Evolutionary conservation across 1,140 invertebrate species (phyloP), one percentile per base, ranked within the genome.

Genomic region (Cyrtorhinus lividipennis): DNA sequence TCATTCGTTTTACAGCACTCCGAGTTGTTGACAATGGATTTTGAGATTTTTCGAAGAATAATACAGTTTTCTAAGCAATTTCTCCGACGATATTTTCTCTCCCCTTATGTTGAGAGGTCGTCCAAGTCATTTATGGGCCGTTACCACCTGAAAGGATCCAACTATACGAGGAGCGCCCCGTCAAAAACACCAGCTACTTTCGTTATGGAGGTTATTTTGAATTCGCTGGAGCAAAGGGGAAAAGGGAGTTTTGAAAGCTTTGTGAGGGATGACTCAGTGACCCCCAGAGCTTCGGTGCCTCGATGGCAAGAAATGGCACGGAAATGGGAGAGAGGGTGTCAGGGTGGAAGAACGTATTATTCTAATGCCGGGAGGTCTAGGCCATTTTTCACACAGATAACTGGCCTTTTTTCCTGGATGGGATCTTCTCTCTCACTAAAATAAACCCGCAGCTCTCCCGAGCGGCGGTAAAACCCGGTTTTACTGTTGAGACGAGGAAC

Each of bases 301-400:
- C n/a, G n/a, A n/a, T n/a, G n/a, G n/a, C n/a, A n/a, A n/a, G n/a
- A n/a, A n/a, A n/a, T n/a, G n/a, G n/a, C 30, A 8, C 15, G 30
- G 15, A 38, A 38, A 38, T 15, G 30, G 30, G 30, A 8, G 5
- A 5, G 30, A 8, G 15, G 15, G 30, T 5, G 15, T 5, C 30
- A 15, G 30, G 30, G 30, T 8, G 30, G 20, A 53, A 22, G 20
- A 53, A 53, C 48, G 48, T 22, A 15, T 22, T 22, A 53, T 53
- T 53, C 48, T 53, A 53, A 53, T 53, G 48, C 48, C 20, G 48
- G 48, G 20, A 53, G 48, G 48, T 53, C 48, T 53, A 53, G 20
- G 20, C 48, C 48, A 53, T 53, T 53, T 53, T 53, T 53, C 48
- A 53, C 48, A 20, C 48, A 53, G 48, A 53, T 53, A 53, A 53